Conservation (phyloP, 2,797 vertebrate species). For the Distichodus sexfasciatus region DNA sequence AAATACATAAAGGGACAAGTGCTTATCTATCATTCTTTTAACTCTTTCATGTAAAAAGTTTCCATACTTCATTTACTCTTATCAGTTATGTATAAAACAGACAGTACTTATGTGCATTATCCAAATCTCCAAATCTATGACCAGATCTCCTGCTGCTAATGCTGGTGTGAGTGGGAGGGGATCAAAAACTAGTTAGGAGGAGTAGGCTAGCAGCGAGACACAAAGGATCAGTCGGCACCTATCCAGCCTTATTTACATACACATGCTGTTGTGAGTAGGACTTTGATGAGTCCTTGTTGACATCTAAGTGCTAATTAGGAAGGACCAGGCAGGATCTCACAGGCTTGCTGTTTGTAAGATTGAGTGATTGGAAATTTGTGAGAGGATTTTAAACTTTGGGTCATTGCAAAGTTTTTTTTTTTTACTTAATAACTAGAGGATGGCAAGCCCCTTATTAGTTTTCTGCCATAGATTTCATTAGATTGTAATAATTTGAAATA, state of each 20-base stretch:
- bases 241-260: constrained; percentile 36
- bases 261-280: not conserved
- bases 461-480: no score
- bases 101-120: constrained; percentile 7
- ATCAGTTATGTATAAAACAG: constrained; percentile 1
- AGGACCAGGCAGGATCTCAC: constrained; percentile 24
- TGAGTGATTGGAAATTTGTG: constrained; percentile 19
- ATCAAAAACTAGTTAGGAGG: constrained; percentile 39
- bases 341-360: constrained; percentile 29
- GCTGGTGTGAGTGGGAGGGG: constrained; percentile 17
- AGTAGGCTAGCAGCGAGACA: constrained; percentile 26
- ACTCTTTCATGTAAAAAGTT: not conserved
- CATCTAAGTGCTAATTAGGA: constrained; percentile 38
- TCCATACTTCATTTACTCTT: not conserved
- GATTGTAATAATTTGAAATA: no score
- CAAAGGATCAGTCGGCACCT: constrained; percentile 34
- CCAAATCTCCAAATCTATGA: no score
- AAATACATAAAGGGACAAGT: no score
- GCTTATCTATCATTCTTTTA: not conserved
- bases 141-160: constrained; percentile 12
- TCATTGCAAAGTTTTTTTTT: not conserved
- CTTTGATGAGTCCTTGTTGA: constrained; percentile 36
- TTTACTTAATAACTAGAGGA: not conserved
- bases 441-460: no score
- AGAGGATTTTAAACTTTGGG: not conserved